phyloP scores from a whole-genome alignment of 1,140 invertebrate species.

The Micrasema minimum region DNA sequence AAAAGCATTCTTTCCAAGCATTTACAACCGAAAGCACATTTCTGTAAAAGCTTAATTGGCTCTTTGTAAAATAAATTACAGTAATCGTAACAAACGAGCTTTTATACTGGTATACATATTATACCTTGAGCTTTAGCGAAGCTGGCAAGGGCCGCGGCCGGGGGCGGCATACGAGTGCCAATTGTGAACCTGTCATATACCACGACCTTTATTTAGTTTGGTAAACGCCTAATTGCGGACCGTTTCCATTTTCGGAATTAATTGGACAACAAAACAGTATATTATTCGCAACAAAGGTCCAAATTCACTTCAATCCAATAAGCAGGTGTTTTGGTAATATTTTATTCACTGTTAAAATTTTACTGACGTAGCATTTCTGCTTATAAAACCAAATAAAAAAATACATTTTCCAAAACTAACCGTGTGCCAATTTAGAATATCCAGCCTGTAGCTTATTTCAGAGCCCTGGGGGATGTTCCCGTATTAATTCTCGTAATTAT shows the following conservation, averaged over 20 bases:
- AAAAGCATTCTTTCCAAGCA: not conserved
- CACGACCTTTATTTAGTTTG: constrained; percentile 37
- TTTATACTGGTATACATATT: too few species aligned
- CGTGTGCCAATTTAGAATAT: constrained; percentile 11
- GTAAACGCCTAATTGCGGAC: constrained; percentile 31
- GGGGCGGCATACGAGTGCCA: constrained; percentile 23
- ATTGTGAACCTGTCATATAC: constrained; percentile 39
- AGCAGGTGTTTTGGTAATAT: too few species aligned
- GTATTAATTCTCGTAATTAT: constrained; percentile 38
- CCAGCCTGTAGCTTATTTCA: not conserved
- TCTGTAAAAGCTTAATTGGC: constrained; percentile 19
- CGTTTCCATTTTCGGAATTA: constrained; percentile 17
- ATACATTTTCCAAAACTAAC: too few species aligned
- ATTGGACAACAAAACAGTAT: constrained; percentile 24
- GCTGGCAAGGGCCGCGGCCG: constrained; percentile 3
- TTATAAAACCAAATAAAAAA: too few species aligned
- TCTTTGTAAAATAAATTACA: constrained; percentile 30
- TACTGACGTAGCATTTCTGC: too few species aligned
- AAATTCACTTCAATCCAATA: not conserved
- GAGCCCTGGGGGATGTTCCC: constrained; percentile 2
- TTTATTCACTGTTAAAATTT: too few species aligned
- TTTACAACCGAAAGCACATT: constrained; percentile 16
- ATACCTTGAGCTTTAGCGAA: not conserved
- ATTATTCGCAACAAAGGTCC: constrained; percentile 17
- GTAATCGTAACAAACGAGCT: constrained; percentile 27